Evolutionary conservation across 2,797 vertebrate species (phyloP), one percentile per base, ranked within the genome.

Genomic region (Petrocephalus schoutedeni): DNA sequence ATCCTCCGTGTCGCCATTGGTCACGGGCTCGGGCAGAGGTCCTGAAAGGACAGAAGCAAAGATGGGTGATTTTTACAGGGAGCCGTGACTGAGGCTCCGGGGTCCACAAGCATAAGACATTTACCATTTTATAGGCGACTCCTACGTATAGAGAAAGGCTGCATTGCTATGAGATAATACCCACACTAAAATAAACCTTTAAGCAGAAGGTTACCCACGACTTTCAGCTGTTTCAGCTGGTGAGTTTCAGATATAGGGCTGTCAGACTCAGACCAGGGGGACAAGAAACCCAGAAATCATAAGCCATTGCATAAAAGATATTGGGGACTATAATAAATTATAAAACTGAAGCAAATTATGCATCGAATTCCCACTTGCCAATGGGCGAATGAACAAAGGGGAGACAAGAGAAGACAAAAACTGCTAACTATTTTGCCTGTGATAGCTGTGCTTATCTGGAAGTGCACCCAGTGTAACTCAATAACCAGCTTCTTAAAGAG

Each of bases 11-110:
- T 95, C 95, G 0, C 93, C 95, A 7, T 96, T 97, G 90, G 92
- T 91, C 90, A 94, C 91, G 82, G 95, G 95, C 88, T 96, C 95
- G 74, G 96, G 96, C 91, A 97, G 90, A 87, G 95, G 94, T 93
- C 96, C 96, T 97, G 90, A 6, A 71, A 87, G 85, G 5, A 88
- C 67, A 87, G 45, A 54, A 88, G 41, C 53, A 2, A 77, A 14
- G 0, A 56, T 36, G 28, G 36, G 53, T 86, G 58, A 74, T 32
- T 49, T n/a, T 45, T 23, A 41, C 36, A 8, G 3, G 57, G 57
- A 10, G 84, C 45, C 9, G 16, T 6, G 57, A 12, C 74, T 67
- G 2, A 32, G 16, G 82, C 2, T 84, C 82, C 51, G 19, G 2
- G 4, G n/a, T 54, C 19, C 45, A 21, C 19, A 49, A 49, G 77